Evolutionary conservation across 2,888 invertebrate species (phyloP), one percentile per base, ranked within the genome.

Genomic region (Nezara viridula): DNA sequence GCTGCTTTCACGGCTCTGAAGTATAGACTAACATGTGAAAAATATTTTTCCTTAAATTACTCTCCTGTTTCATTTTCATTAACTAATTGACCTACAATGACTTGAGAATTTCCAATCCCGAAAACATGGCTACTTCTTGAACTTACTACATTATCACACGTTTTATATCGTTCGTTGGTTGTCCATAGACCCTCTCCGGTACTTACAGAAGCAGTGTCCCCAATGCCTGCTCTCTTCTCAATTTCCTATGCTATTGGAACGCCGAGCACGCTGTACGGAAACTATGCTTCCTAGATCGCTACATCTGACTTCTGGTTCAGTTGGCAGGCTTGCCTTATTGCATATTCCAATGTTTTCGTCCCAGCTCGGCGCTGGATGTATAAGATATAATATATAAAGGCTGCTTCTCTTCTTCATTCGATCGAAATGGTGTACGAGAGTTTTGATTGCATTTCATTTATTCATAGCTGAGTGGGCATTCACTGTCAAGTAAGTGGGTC

Each of bases 211-310:
- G 32, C 32, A 73, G 32, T 7, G 9, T 37, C 16, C 2, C 5
- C 66, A 32, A 66, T 66, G 66, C 14, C 16, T 32, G 5, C 21
- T 19, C 37, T 73, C 37, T n/a, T n/a, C n/a, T n/a, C n/a, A n/a
- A 32, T 73, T 73, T 73, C 66, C 66, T 73, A 73, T 19, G 66
- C 19, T 14, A 73, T 73, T 73, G 66, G 37, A 73, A 73, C 66
- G 66, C 66, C 37, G 66, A 21, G 66, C 66, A 81, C 81, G 44
- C 40, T n/a, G n/a, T n/a, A 81, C 81, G 81, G 44, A 81, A 47
- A 40, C 81, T 40, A 44, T 81, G 81, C 81, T 81, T 81, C 81
- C 81, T 81, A 81, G 44, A 81, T 81, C 81, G 4, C 81, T 47
- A 81, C 66, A 73, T 19, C 66, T 73, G 16, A 73, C 66, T 73